Evolutionary conservation across 1,140 invertebrate species (phyloP).

Genomic region (Psix sp.): DNA sequence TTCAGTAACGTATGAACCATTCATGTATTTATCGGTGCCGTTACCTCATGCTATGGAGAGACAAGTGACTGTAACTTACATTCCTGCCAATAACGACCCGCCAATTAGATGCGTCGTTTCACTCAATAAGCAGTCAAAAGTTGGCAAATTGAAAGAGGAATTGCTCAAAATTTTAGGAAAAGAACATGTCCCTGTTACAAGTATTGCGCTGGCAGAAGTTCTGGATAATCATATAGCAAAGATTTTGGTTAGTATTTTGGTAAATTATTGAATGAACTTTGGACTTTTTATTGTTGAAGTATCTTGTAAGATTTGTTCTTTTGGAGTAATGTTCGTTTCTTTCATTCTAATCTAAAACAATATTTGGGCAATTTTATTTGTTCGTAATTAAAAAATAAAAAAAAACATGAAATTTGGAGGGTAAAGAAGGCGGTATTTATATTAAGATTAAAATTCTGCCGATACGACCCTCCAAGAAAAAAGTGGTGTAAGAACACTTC

Average conservation of each 20-base stretch:
- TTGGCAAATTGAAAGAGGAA: conserved; percentile 79
- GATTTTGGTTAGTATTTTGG: conserved; percentile 77
- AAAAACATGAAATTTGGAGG: conserved; percentile 57
- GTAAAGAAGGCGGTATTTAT: conserved; percentile 69
- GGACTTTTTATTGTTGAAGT: no score
- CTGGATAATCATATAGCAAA: conserved; percentile 82
- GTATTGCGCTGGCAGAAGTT: conserved; percentile 82
- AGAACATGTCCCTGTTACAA: conserved; percentile 68
- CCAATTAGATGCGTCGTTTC: conserved; percentile 79
- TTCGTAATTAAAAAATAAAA: no score
- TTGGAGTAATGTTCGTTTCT: no score
- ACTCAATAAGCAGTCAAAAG: conserved; percentile 81
- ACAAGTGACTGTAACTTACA: conserved; percentile 81
- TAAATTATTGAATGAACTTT: background rate
- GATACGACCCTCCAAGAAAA: conserved; percentile 74
- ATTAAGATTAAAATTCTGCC: conserved; percentile 63
- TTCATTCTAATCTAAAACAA: background rate
- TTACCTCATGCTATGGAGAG: conserved; percentile 83
- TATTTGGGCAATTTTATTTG: background rate
- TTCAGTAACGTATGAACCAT: conserved; percentile 85
- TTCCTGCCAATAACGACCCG: conserved; percentile 74
- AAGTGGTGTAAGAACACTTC: conserved; percentile 72
- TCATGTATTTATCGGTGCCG: conserved; percentile 85
- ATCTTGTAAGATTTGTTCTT: no score
- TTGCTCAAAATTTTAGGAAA: conserved; percentile 74